A percentile compares a stretch with the other conserved stretches of the same genome.
Evolutionary conservation across 2,888 invertebrate species (phyloP).

Genomic region (Patella caerulea): DNA sequence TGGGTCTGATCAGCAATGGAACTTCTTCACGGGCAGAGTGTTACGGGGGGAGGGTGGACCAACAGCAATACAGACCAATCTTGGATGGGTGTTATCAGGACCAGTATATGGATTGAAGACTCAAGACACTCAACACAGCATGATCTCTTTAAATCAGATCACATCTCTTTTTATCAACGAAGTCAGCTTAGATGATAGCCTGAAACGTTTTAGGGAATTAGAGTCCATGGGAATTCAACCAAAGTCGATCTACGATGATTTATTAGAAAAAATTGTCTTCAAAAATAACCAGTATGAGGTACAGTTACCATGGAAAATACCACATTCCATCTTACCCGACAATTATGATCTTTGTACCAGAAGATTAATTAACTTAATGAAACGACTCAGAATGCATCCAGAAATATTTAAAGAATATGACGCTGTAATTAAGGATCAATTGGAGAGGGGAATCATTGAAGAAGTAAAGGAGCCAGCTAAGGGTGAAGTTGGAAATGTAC

Average conservation of each 20-base stretch:
- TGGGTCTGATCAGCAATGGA: too few relatives aligned
- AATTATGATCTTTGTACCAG: not conserved
- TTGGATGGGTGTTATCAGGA: not conserved
- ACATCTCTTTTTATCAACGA: not conserved
- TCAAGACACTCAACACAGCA: not conserved
- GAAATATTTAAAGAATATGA: constrained; percentile 7
- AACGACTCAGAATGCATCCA: not conserved
- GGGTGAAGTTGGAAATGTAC: not conserved
- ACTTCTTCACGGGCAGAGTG: too few relatives aligned
- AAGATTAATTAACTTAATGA: not conserved
- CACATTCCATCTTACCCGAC: not conserved
- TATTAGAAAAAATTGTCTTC: not conserved
- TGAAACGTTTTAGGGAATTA: not conserved
- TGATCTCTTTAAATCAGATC: not conserved
- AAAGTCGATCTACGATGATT: constrained; percentile 1
- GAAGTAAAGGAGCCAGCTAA: not conserved
- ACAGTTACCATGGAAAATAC: constrained; percentile 1
- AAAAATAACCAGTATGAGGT: not conserved
- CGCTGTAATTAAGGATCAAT: not conserved
- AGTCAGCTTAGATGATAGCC: not conserved
- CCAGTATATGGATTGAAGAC: not conserved
- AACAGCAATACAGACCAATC: too few relatives aligned
- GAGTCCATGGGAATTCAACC: not conserved
- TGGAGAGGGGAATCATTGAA: not conserved
- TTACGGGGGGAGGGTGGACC: too few relatives aligned